A percentile compares a stretch with the other conserved stretches of the same genome.
phyloP scores from a whole-genome alignment of 2,113 vertebrate genomes.

The Tiliqua scincoides region DNA sequence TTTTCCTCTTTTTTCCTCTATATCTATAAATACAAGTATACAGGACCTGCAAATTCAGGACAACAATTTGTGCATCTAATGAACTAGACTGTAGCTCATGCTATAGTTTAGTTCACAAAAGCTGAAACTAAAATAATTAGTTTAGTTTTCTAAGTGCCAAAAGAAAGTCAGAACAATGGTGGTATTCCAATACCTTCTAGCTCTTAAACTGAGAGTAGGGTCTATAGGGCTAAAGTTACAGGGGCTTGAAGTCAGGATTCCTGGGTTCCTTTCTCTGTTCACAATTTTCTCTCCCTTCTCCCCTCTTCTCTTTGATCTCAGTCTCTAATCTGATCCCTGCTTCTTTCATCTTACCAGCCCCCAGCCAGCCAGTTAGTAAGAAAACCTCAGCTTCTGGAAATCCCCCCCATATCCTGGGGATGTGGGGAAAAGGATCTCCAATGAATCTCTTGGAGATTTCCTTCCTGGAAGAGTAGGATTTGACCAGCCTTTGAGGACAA shows the following conservation, averaged over 20 bases:
- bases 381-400: neutral
- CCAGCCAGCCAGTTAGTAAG: neutral
- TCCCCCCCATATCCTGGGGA: neutral
- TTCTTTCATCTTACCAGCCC: neutral
- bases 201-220: neutral
- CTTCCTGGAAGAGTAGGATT: neutral
- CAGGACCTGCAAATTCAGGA: too few species aligned
- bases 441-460: constrained; percentile 6
- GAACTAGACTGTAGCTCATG: too few species aligned
- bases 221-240: neutral
- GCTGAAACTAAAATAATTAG: too few species aligned
- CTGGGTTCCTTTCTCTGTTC: neutral
- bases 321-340: neutral
- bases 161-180: neutral
- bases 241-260: neutral
- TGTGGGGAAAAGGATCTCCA: neutral
- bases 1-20: too few species aligned
- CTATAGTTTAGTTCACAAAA: too few species aligned
- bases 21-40: too few species aligned
- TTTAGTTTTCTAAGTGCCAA: too few species aligned
- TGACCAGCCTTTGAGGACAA: neutral
- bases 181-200: neutral
- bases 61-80: too few species aligned
- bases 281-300: neutral
- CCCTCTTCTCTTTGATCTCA: too few species aligned